Conservation (phyloP, 2,113 vertebrate species). For the Argyrosomus japonicus region DNA sequence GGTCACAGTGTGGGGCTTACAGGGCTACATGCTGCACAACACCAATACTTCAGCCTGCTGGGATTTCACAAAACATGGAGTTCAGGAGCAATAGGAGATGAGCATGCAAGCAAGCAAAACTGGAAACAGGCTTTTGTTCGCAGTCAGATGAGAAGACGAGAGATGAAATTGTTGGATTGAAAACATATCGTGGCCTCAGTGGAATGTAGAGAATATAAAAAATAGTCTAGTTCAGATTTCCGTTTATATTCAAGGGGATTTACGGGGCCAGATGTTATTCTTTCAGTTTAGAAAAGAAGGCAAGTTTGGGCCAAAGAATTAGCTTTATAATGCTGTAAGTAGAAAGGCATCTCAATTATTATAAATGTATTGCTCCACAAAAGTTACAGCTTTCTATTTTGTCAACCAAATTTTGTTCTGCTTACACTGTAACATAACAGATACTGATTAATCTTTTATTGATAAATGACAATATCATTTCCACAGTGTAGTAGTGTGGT, state of each 20-base stretch:
- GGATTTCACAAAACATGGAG: constrained; percentile 51
- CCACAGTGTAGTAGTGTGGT: not conserved
- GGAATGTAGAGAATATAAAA: not conserved
- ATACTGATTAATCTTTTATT: not conserved
- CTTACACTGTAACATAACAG: not conserved
- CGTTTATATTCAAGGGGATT: not conserved
- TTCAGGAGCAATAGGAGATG: constrained; percentile 41
- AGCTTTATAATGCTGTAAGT: too few relatives aligned
- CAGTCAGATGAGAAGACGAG: not conserved
- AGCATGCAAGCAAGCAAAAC: constrained; percentile 24
- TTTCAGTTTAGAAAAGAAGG: not conserved
- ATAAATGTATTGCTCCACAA: not conserved
- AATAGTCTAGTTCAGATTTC: not conserved
- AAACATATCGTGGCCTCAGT: not conserved
- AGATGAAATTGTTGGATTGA: not conserved
- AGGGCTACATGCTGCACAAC: constrained; percentile 57
- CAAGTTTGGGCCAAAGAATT: not conserved
- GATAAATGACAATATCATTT: not conserved
- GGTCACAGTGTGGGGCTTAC: constrained; percentile 69
- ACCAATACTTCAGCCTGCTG: constrained; percentile 54
- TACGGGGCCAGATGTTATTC: not conserved
- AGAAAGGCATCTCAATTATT: too few relatives aligned
- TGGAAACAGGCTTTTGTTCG: constrained; percentile 38
- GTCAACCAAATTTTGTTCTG: too few relatives aligned
- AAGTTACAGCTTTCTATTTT: not conserved